These are phyloP conservation scores for Ips typographus DNA, from an alignment of 1,140 invertebrate genomes.

Conservation along the genomic window DNA sequence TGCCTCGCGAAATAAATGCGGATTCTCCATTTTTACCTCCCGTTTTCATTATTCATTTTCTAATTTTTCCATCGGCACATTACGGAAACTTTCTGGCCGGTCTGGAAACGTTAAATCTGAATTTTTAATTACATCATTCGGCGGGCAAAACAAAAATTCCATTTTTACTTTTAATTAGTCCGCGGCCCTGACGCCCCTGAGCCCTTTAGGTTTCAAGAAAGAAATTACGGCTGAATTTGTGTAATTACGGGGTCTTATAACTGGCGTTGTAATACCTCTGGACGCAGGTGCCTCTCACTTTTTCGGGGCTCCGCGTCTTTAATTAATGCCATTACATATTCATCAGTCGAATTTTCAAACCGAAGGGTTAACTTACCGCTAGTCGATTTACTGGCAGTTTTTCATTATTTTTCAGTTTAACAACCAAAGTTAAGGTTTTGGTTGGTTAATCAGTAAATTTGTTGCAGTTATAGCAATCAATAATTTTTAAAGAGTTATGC, in stretches of 20 bases:
- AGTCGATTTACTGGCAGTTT: not conserved
- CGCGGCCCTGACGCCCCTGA: conserved; percentile 27
- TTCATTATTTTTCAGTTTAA: not conserved
- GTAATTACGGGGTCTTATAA: conserved; percentile 46
- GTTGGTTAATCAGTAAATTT: too few species aligned
- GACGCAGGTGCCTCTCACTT: conserved; percentile 47
- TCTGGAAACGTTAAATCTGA: conserved; percentile 43
- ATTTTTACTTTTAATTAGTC: conserved; percentile 53
- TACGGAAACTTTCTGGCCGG: conserved; percentile 38
- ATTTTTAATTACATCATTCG: conserved; percentile 52
- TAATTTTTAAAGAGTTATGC: too few species aligned
- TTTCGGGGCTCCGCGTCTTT: conserved; percentile 45
- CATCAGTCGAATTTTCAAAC: conserved; percentile 43
- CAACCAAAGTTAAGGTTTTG: too few species aligned
- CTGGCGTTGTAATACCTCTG: conserved; percentile 49
- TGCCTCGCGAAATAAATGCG: conserved; percentile 15
- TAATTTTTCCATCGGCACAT: conserved; percentile 37
- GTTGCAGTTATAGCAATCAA: too few species aligned
- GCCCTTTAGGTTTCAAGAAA: conserved; percentile 34
- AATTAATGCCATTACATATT: conserved; percentile 54
- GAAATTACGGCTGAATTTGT: conserved; percentile 51
- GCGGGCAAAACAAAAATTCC: conserved; percentile 49
- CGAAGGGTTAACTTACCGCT: conserved; percentile 32
- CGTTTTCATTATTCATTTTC: conserved; percentile 38
- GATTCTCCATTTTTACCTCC: conserved; percentile 20